Conservation (phyloP, 2,113 vertebrate genomes). For the Tachysurus vachellii region DNA sequence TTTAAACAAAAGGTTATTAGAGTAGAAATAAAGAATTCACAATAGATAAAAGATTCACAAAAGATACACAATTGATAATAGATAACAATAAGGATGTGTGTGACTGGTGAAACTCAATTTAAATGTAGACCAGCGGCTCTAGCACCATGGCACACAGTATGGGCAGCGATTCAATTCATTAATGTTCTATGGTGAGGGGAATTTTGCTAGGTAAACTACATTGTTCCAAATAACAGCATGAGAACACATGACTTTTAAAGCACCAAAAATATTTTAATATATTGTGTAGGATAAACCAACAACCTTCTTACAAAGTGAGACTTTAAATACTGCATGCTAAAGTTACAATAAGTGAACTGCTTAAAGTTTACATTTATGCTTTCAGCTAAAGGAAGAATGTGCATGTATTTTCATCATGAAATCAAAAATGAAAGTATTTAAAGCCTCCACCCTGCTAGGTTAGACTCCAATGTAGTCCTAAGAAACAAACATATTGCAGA, state of each 20-base stretch:
- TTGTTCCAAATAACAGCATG: neutral
- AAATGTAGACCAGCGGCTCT: neutral
- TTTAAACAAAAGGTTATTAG: neutral
- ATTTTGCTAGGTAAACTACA: neutral
- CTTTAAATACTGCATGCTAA: neutral
- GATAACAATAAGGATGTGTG: neutral
- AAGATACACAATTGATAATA: neutral
- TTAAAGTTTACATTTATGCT: neutral
- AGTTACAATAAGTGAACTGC: neutral
- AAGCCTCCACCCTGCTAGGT: neutral
- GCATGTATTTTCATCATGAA: neutral
- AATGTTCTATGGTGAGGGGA: neutral
- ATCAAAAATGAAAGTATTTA: neutral
- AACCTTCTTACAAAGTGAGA: neutral
- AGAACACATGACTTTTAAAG: neutral
- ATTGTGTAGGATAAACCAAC: neutral
- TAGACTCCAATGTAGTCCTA: neutral
- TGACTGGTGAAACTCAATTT: neutral
- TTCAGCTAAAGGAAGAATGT: constrained; percentile 11
- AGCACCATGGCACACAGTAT: neutral
- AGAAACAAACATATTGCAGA: neutral
- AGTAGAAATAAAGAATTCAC: neutral
- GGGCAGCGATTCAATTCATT: neutral
- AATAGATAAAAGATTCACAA: no score
- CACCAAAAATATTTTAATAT: constrained; percentile 27